Conservation (phyloP, 2,113 vertebrate genomes). For the Charina bottae region DNA sequence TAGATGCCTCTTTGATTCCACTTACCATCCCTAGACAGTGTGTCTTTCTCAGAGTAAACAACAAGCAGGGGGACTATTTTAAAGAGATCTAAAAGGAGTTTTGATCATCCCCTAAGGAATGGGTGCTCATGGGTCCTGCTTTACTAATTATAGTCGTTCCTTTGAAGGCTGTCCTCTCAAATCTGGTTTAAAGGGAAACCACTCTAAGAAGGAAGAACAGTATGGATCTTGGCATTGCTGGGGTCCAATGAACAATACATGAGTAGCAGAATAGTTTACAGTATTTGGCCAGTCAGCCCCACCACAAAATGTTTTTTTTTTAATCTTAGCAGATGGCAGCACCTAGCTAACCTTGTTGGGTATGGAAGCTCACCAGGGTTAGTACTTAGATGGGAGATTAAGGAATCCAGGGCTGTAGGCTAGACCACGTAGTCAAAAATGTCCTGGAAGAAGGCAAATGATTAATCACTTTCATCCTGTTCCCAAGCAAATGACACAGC, state of each 20-base stretch:
- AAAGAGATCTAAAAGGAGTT: background rate
- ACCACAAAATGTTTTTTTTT: background rate
- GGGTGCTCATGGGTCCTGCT: background rate
- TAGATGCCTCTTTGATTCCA: background rate
- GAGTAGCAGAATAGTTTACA: background rate
- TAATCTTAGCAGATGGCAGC: background rate
- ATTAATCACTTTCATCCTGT: no score
- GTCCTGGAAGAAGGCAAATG: background rate
- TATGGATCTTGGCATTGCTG: background rate
- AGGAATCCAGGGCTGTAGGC: background rate
- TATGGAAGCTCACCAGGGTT: background rate
- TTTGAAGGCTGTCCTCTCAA: background rate
- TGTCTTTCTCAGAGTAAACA: background rate
- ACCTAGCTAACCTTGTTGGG: background rate
- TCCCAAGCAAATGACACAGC: no score
- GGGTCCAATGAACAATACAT: background rate
- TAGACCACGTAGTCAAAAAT: background rate
- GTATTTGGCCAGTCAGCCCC: background rate
- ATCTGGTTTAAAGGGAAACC: background rate
- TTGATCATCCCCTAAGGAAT: background rate
- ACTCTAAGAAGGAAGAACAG: background rate
- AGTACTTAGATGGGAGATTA: background rate
- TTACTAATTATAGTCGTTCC: background rate
- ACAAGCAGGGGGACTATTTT: background rate
- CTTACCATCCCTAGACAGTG: background rate